Percentiles rank a stretch among this genome's conserved stretches.
These are phyloP conservation scores for Steinernema scapterisci DNA, from an alignment of 2,888 invertebrate species.

Conservation along the genomic window DNA sequence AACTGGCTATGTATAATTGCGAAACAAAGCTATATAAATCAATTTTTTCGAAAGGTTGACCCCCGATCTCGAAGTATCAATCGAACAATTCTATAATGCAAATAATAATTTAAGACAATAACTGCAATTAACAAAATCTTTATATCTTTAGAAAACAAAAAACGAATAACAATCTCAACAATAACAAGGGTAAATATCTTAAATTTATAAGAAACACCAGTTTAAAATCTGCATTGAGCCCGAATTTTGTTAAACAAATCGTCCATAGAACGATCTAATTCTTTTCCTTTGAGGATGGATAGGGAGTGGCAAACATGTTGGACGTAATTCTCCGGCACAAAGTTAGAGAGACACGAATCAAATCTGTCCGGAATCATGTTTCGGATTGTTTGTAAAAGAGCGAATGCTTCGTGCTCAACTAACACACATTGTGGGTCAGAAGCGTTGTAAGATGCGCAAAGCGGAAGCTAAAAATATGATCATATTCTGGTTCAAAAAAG, in stretches of 20 bases:
- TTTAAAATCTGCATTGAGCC: too few species aligned
- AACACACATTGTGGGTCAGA: background rate
- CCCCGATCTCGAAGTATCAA: too few species aligned
- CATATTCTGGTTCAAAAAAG: background rate
- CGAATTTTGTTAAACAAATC: constrained; percentile 5
- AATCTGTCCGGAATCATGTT: background rate
- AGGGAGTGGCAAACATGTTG: background rate
- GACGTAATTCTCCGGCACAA: background rate
- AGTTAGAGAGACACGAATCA: background rate
- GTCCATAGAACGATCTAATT: constrained; percentile 1
- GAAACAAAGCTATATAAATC: too few species aligned
- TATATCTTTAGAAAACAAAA: background rate
- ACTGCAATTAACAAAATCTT: too few species aligned
- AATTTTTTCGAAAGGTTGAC: too few species aligned
- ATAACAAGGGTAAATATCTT: too few species aligned
- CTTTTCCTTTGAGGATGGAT: background rate
- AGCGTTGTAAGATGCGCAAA: background rate
- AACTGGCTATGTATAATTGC: too few species aligned
- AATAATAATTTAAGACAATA: too few species aligned
- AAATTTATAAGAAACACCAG: too few species aligned
- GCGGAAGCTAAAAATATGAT: background rate
- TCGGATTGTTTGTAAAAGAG: background rate
- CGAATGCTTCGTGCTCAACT: background rate
- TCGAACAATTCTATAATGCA: too few species aligned
- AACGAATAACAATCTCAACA: background rate